These are phyloP conservation scores for human DNA, from an alignment of 2,113 vertebrate genomes.

Conservation along the genomic window DNA sequence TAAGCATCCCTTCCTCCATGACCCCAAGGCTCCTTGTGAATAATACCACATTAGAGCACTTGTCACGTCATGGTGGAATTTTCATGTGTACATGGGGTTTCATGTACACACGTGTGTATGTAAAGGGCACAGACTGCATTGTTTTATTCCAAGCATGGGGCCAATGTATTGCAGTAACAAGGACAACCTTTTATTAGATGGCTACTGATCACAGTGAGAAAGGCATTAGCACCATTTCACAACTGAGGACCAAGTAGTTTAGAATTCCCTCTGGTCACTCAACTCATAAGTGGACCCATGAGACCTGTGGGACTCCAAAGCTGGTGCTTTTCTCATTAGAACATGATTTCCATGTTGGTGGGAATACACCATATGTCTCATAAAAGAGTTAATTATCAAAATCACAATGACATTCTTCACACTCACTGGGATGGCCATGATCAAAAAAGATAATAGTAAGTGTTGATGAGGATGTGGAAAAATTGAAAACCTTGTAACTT, in stretches of 20 bases:
- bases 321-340: background rate
- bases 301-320: background rate
- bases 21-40: background rate
- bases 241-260: background rate
- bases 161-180: background rate
- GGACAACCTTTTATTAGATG: accelerated
- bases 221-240: background rate
- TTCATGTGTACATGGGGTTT: background rate
- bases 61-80: background rate
- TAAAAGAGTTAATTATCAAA: background rate
- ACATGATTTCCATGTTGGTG: background rate
- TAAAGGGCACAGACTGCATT: background rate
- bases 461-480: background rate
- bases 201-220: background rate
- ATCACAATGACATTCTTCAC: background rate
- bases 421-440: background rate
- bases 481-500: background rate
- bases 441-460: background rate
- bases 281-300: background rate
- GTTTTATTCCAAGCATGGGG: background rate
- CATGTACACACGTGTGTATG: background rate
- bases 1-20: accelerated
- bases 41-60: background rate
- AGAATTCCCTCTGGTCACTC: background rate
- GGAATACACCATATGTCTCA: background rate